Percentiles rank a stretch among this genome's conserved stretches.
Conservation (phyloP, 2,113 vertebrate genomes). For the Athene noctua region DNA sequence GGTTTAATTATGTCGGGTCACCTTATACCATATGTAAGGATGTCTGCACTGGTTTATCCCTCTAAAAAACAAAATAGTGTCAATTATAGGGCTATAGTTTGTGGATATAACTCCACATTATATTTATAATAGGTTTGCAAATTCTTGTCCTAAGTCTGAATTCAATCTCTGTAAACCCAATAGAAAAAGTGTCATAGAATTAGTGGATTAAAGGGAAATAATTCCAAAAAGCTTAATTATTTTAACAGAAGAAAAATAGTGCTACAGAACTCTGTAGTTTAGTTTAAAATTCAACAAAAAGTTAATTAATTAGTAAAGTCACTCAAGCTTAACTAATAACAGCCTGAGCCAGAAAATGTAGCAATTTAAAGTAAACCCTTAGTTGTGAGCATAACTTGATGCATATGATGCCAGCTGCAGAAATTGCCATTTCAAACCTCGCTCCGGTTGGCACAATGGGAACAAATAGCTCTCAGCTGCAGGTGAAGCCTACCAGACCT, state of each 20-base stretch:
- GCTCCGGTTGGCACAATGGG: conserved; percentile 26
- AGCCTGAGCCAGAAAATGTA: conserved; percentile 18
- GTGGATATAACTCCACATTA: not conserved
- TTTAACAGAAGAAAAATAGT: not conserved
- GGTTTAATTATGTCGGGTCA: not conserved
- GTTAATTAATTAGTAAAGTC: conserved; percentile 23
- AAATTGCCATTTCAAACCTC: conserved; percentile 44
- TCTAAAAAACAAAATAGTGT: not conserved
- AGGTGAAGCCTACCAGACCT: conserved; percentile 63
- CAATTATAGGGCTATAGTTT: not conserved
- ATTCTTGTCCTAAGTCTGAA: not conserved
- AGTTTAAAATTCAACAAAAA: conserved; percentile 8
- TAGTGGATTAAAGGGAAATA: not conserved
- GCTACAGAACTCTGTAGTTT: not conserved
- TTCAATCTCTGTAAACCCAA: not conserved
- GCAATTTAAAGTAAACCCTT: not conserved
- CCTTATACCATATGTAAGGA: not conserved
- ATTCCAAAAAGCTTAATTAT: not conserved
- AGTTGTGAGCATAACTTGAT: not conserved
- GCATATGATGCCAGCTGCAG: conserved; percentile 50
- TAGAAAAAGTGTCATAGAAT: not conserved
- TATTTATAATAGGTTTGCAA: not conserved
- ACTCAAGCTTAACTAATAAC: conserved; percentile 19
- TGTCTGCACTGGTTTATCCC: not conserved
- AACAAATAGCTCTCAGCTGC: conserved; percentile 66